Evolutionary conservation across 2,888 invertebrate species (phyloP).

Genomic region (Synanthedon vespiformis): DNA sequence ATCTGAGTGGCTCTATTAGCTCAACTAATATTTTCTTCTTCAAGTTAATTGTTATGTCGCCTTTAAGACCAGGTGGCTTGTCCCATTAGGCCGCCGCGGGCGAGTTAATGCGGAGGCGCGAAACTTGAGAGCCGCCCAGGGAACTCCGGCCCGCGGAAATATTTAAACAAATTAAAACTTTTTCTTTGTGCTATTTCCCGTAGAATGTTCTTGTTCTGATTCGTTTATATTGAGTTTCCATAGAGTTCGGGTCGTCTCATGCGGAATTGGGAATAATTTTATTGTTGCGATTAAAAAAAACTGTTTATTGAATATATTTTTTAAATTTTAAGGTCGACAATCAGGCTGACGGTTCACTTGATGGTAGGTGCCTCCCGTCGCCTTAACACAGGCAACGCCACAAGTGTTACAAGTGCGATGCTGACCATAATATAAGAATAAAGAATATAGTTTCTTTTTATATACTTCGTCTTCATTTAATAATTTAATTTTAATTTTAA

Average conservation of each 20-base stretch:
- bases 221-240: slow-evolving; percentile 32
- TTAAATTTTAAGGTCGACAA: too few relatives aligned
- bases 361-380: too few relatives aligned
- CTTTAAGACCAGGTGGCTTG: slow-evolving; percentile 65
- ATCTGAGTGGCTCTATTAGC: slow-evolving; percentile 63
- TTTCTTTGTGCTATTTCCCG: slow-evolving; percentile 48
- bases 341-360: too few relatives aligned
- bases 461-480: too few relatives aligned
- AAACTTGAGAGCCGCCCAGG: slow-evolving; percentile 47
- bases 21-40: slow-evolving; percentile 66
- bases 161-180: slow-evolving; percentile 69
- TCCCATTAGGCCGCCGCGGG: slow-evolving; percentile 56
- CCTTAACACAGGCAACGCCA: too few relatives aligned
- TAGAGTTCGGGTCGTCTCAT: neutral
- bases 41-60: slow-evolving; percentile 66
- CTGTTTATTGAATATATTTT: too few relatives aligned
- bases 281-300: too few relatives aligned
- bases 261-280: too few relatives aligned
- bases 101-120: slow-evolving; percentile 47
- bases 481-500: too few relatives aligned
- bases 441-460: too few relatives aligned
- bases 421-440: too few relatives aligned
- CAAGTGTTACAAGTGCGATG: too few relatives aligned
- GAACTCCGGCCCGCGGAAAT: slow-evolving; percentile 48
- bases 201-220: slow-evolving; percentile 44